phyloP scores from a whole-genome alignment of 2,113 vertebrate genomes.

The Acanthochromis polyacanthus region DNA sequence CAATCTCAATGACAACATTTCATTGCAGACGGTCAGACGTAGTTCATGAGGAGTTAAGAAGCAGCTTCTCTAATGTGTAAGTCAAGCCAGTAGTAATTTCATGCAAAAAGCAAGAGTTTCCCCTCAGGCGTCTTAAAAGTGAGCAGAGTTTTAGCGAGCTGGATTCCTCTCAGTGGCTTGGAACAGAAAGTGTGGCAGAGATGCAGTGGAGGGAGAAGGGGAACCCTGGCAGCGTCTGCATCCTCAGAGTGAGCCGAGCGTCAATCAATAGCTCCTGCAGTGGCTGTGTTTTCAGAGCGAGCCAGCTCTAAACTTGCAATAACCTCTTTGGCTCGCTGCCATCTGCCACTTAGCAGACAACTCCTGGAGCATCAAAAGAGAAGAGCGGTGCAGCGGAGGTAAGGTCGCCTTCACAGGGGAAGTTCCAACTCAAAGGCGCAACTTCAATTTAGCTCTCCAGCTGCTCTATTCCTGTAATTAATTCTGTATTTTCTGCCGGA shows the following conservation, averaged over 20 bases:
- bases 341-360: conserved; percentile 73
- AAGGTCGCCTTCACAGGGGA: conserved; percentile 41
- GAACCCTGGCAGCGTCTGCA: conserved; percentile 66
- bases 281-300: conserved; percentile 60
- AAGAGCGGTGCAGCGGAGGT: conserved; percentile 32
- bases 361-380: conserved; percentile 61
- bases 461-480: conserved; percentile 39
- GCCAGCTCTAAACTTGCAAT: conserved; percentile 68
- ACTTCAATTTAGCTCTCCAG: conserved; percentile 23
- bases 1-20: conserved; percentile 1
- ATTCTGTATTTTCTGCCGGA: conserved; percentile 20
- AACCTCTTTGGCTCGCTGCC: conserved; percentile 67
- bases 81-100: conserved; percentile 42
- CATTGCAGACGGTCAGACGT: neutral
- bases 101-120: conserved; percentile 57
- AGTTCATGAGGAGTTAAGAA: conserved; percentile 4
- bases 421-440: conserved; percentile 23
- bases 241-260: conserved; percentile 46
- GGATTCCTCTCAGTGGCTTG: conserved; percentile 38
- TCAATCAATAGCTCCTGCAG: conserved; percentile 74
- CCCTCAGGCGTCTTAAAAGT: conserved; percentile 40
- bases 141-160: conserved; percentile 44
- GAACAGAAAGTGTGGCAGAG: conserved; percentile 45
- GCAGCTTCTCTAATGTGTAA: conserved; percentile 15
- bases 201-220: conserved; percentile 49